phyloP scores from a whole-genome alignment of 2,888 invertebrate species.

The Camptogramma bilineatum region DNA sequence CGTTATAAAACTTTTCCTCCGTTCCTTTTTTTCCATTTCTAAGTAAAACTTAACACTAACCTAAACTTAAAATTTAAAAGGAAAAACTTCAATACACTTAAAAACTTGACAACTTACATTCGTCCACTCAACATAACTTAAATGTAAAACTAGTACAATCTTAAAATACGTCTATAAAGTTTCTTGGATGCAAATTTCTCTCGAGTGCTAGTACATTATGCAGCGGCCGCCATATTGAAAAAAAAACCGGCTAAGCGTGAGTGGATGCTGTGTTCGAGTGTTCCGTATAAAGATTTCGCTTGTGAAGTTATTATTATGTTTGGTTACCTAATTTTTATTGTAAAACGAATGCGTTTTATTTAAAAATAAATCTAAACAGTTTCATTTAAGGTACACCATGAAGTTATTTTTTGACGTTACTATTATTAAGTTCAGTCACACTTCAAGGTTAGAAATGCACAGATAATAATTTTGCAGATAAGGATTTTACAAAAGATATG shows the following conservation, averaged over 20 bases:
- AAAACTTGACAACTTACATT: constrained; percentile 6
- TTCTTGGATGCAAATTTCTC: constrained; percentile 34
- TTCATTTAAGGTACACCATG: too few relatives aligned
- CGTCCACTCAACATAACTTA: constrained; percentile 29
- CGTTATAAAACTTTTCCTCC: neutral
- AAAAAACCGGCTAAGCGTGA: constrained; percentile 26
- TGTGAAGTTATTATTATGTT: too few relatives aligned
- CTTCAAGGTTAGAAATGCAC: too few relatives aligned
- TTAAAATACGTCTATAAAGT: constrained; percentile 33
- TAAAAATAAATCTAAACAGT: too few relatives aligned
- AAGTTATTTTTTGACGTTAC: too few relatives aligned
- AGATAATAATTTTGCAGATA: too few relatives aligned
- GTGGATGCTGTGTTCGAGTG: neutral
- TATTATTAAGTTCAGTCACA: too few relatives aligned
- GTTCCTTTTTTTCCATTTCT: neutral
- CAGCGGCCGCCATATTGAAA: constrained; percentile 37
- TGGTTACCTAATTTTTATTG: too few relatives aligned
- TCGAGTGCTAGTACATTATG: constrained; percentile 39
- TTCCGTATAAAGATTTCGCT: constrained; percentile 4
- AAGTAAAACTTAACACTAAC: neutral
- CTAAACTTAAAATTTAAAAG: neutral
- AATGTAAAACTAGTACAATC: constrained; percentile 22
- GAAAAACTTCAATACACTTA: constrained; percentile 5
- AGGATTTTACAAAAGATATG: too few relatives aligned
- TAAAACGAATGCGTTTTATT: neutral